phyloP scores from a whole-genome alignment of 2,888 invertebrate genomes.

The Drosophila meridionalis region DNA sequence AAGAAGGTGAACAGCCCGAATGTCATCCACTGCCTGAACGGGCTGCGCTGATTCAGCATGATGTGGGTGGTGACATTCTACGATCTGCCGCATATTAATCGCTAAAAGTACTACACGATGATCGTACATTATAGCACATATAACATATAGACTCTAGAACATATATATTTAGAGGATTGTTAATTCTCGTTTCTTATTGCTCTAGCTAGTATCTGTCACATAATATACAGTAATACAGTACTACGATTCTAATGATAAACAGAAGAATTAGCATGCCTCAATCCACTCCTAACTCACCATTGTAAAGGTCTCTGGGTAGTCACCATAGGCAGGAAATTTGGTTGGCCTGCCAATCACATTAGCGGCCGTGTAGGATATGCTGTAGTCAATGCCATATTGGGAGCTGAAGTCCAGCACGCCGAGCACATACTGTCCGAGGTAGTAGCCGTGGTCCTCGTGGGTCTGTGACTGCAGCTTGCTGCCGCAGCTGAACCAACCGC shows the following conservation, averaged over 20 bases:
- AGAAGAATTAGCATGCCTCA: not conserved
- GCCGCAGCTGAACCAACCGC: constrained; percentile 39
- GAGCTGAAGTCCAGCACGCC: constrained; percentile 94
- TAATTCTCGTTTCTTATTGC: too few relatives aligned
- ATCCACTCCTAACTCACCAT: constrained; percentile 88
- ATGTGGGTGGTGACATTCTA: constrained; percentile 86
- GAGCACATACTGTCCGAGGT: constrained; percentile 91
- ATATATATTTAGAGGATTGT: too few relatives aligned
- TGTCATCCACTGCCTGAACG: constrained; percentile 85
- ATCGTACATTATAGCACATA: too few relatives aligned
- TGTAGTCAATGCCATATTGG: constrained; percentile 94
- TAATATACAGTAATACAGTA: not conserved
- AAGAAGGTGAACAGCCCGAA: constrained; percentile 80
- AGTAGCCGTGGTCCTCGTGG: constrained; percentile 57
- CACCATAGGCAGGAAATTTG: constrained; percentile 95
- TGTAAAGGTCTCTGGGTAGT: constrained; percentile 95
- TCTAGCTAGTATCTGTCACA: not conserved
- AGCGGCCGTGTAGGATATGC: constrained; percentile 94
- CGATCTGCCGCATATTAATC: constrained; percentile 82
- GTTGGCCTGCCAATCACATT: constrained; percentile 94
- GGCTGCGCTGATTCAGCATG: constrained; percentile 85
- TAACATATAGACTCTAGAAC: too few relatives aligned
- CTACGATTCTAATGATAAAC: not conserved
- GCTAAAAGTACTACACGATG: constrained; percentile 69
- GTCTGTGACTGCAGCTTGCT: constrained; percentile 42